Evolutionary conservation across 2,888 invertebrate genomes (phyloP), one percentile per base, ranked within the genome.

Genomic region (Hermaeophaga mercurialis): DNA sequence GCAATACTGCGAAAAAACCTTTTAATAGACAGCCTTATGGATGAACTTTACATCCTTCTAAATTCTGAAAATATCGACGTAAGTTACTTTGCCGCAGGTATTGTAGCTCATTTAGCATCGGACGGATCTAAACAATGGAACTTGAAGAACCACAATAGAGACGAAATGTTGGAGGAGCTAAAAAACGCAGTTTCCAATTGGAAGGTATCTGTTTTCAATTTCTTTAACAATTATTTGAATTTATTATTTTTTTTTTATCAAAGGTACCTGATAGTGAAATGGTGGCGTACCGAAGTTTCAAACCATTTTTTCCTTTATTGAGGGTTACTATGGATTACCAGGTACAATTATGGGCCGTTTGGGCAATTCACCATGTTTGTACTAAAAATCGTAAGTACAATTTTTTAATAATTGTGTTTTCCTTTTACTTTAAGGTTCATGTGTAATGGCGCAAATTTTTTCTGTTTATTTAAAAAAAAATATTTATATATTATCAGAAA

Each of bases 281-380:
- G 89, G 89, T 89, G 34, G 88, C 89, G 9, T 86, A 83, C 73
- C 80, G 88, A 66, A 86, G 88, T 62, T 85, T 90, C 74, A 81
- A 81, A 64, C 89, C 89, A 15, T 90, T 90, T 75, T 84, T 87
- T 61, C 84, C 87, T 0, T 76, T 90, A 45, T 75, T 89, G 56
- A 73, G 77, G 34, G 80, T 81, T 54, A 79, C 80, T 36, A 81
- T 84, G 60, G 83, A 85, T 58, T 82, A 84, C 67, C 83, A 84
- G 52, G 87, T 88, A 22, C 88, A 88, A 69, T 74, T 89, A 52
- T 90, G 90, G 90, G 89, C 89, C 8, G 83, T 88, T 3, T 90
- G 90, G 90, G 89, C 89, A 1, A 85, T 90, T 64, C 85, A 87
- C 70, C 89, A 90, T 72, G 89, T 90, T 49, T 87, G 88, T 70